Evolutionary conservation across 1,140 invertebrate species (phyloP).

Genomic region (Amphibalanus amphitrite): DNA sequence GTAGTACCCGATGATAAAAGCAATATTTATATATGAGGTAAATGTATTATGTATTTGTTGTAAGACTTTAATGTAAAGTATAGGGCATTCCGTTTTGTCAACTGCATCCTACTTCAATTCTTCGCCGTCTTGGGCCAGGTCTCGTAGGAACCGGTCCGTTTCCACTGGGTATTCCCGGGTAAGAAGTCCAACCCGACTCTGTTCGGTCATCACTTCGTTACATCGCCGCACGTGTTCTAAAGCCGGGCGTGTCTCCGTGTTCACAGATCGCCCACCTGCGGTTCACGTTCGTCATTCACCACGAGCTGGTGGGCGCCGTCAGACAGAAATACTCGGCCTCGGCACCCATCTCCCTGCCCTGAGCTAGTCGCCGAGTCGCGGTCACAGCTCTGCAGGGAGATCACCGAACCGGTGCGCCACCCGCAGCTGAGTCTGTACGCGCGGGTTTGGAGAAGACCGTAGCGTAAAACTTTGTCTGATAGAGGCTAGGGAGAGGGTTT

Average conservation of each 20-base stretch:
- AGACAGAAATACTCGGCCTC: slow-evolving; percentile 37
- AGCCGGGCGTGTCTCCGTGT: slow-evolving; percentile 9
- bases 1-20: not conserved
- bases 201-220: too few relatives aligned
- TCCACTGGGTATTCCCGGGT: too few relatives aligned
- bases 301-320: slow-evolving; percentile 68
- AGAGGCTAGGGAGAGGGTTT: not conserved
- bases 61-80: too few relatives aligned
- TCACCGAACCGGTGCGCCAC: not conserved
- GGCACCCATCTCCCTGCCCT: not conserved
- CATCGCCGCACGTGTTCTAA: too few relatives aligned
- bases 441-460: not conserved
- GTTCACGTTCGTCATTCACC: slow-evolving; percentile 83
- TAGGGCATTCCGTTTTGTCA: too few relatives aligned
- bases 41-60: too few relatives aligned
- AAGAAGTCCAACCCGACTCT: too few relatives aligned
- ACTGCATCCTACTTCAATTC: too few relatives aligned
- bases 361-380: too few relatives aligned
- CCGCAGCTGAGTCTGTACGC: not conserved
- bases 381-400: not conserved
- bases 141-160: too few relatives aligned
- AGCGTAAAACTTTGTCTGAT: not conserved
- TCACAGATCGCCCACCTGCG: slow-evolving; percentile 65
- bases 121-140: too few relatives aligned
- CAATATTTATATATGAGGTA: too few relatives aligned